Conservation (phyloP, 2,113 vertebrate species). For the Microtus ochrogaster region DNA sequence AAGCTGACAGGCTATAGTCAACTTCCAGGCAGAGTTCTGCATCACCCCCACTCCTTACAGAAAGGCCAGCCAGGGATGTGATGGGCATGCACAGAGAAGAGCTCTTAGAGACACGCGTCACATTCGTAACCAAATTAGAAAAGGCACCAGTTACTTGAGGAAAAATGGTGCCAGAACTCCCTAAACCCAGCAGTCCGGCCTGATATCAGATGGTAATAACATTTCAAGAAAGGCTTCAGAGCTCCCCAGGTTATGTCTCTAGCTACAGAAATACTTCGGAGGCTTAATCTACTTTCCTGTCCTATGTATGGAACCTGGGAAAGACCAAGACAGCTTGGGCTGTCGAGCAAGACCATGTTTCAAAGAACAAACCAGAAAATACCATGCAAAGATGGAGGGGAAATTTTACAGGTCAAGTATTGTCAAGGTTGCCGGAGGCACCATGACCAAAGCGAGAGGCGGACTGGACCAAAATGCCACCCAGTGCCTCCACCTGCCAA, state of each 20-base stretch:
- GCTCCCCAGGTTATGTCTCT: background rate
- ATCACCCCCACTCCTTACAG: background rate
- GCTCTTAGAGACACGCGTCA: background rate
- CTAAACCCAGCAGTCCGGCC: fast-evolving
- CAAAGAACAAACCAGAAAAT: background rate
- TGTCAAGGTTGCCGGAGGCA: background rate
- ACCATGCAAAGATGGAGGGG: background rate
- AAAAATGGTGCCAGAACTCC: background rate
- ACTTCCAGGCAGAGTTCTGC: background rate
- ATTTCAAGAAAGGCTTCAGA: background rate
- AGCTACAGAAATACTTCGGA: background rate
- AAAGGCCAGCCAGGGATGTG: background rate
- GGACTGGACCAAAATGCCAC: background rate
- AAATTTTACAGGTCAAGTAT: background rate
- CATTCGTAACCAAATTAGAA: background rate
- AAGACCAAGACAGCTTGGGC: no score
- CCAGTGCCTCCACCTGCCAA: background rate
- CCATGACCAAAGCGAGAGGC: background rate
- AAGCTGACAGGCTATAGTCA: background rate
- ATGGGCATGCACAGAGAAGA: no score
- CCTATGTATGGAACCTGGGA: background rate
- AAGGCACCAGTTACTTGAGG: background rate
- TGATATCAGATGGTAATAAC: fast-evolving
- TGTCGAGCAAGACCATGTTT: background rate
- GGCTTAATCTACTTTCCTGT: background rate